These are phyloP conservation scores for Solenopsis invicta DNA, from an alignment of 1,140 invertebrate species.

Conservation along the genomic window DNA sequence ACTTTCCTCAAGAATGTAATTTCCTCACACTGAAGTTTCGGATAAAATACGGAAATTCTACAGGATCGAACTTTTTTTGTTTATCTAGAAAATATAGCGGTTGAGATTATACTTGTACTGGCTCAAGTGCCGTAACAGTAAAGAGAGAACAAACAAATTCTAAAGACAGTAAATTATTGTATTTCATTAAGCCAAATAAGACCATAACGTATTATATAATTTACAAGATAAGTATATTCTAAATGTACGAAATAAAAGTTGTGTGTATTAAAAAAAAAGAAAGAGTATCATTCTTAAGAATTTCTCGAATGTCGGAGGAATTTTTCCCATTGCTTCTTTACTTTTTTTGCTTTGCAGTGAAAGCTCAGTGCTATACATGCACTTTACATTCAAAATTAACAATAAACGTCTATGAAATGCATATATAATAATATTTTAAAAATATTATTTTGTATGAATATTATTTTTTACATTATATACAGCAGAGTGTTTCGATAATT, in stretches of 20 bases:
- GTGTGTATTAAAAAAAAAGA: constrained; percentile 45
- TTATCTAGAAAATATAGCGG: constrained; percentile 46
- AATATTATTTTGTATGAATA: background rate
- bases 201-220: constrained; percentile 63
- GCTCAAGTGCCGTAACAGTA: constrained; percentile 50
- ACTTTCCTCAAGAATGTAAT: constrained; percentile 48
- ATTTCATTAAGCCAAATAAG: constrained; percentile 65
- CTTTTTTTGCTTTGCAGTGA: background rate
- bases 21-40: constrained; percentile 46
- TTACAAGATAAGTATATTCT: constrained; percentile 55
- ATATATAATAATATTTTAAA: too few species aligned
- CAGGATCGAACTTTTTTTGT: constrained; percentile 32
- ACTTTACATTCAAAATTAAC: background rate
- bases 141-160: constrained; percentile 58
- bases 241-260: constrained; percentile 58
- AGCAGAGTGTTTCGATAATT: background rate
- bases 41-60: constrained; percentile 43
- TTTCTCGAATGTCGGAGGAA: background rate
- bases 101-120: constrained; percentile 49
- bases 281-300: background rate
- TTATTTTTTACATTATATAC: background rate
- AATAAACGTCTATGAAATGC: background rate
- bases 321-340: background rate
- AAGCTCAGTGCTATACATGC: background rate
- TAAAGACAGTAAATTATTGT: constrained; percentile 62